phyloP scores from a whole-genome alignment of 2,888 invertebrate genomes.

The Parthenolecanium corni region DNA sequence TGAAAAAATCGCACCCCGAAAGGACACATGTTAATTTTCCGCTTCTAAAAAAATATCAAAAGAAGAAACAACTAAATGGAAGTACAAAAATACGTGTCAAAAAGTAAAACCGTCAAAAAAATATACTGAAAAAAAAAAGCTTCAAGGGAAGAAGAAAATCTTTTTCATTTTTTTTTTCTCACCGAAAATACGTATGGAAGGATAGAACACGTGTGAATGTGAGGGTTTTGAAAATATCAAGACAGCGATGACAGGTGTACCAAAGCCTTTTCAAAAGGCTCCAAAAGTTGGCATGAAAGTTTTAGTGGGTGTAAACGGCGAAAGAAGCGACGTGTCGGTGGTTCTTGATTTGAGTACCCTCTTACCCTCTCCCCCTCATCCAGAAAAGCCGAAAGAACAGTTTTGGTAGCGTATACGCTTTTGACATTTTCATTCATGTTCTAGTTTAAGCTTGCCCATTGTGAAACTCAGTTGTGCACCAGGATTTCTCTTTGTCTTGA shows the following conservation, averaged over 20 bases:
- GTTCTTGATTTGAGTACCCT: slow-evolving; percentile 6
- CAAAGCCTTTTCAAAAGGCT: slow-evolving; percentile 2
- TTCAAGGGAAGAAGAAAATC: no score
- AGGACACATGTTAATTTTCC: no score
- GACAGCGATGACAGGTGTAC: slow-evolving; percentile 17
- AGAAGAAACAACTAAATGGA: no score
- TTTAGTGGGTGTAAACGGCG: neutral
- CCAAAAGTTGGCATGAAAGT: slow-evolving; percentile 18
- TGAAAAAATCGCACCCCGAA: no score
- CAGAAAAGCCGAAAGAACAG: neutral
- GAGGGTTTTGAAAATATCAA: slow-evolving; percentile 12
- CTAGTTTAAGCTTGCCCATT: neutral
- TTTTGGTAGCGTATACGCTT: slow-evolving; percentile 5
- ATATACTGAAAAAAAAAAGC: no score
- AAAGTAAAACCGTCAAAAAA: no score
- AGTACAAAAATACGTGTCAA: no score
- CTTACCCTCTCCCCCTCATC: no score
- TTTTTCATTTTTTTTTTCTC: no score
- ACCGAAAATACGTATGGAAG: neutral
- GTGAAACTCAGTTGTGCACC: neutral
- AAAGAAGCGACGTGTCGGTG: slow-evolving; percentile 3
- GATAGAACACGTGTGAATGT: slow-evolving; percentile 8
- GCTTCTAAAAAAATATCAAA: no score
- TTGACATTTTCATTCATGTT: slow-evolving; percentile 19
- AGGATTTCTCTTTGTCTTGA: neutral